Percentiles rank a stretch among this genome's conserved stretches.
These are phyloP conservation scores for Laspeyria flexula DNA, from an alignment of 2,888 invertebrate species.

Conservation along the genomic window DNA sequence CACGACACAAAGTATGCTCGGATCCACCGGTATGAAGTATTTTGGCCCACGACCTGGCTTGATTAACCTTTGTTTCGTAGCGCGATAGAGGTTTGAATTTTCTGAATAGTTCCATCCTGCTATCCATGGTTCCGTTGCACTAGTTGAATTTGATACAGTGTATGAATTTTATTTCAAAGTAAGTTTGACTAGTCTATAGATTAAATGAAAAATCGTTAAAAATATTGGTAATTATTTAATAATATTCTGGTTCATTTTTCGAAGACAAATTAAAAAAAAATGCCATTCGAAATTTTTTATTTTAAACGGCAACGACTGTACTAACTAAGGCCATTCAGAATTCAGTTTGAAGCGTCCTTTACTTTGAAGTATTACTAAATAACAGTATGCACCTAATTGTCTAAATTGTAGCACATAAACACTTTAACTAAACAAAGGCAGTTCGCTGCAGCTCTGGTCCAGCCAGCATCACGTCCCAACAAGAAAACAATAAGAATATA, in stretches of 20 bases:
- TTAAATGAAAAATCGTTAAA: no score
- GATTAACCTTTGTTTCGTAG: conserved; percentile 33
- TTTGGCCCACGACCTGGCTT: conserved; percentile 15
- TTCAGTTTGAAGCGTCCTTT: no score
- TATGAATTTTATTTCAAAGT: neutral
- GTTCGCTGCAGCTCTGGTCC: conserved; percentile 2
- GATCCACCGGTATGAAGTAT: conserved; percentile 20
- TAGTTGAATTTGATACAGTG: neutral
- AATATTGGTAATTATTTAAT: no score
- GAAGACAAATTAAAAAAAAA: no score
- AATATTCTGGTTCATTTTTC: no score
- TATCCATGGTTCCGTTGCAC: neutral
- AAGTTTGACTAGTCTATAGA: neutral
- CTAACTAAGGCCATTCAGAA: no score
- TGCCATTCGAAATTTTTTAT: no score
- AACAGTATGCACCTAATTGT: no score
- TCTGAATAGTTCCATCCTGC: conserved; percentile 18
- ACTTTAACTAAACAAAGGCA: conserved; percentile 1
- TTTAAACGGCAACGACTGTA: no score
- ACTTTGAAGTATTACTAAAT: no score
- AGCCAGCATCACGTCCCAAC: conserved; percentile 14
- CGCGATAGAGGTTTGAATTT: conserved; percentile 16
- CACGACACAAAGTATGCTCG: conserved; percentile 8
- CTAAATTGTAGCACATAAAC: neutral
- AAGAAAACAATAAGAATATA: conserved; percentile 53